phyloP scores from a whole-genome alignment of 1,140 invertebrate species.

The Probaryconus sp. region DNA sequence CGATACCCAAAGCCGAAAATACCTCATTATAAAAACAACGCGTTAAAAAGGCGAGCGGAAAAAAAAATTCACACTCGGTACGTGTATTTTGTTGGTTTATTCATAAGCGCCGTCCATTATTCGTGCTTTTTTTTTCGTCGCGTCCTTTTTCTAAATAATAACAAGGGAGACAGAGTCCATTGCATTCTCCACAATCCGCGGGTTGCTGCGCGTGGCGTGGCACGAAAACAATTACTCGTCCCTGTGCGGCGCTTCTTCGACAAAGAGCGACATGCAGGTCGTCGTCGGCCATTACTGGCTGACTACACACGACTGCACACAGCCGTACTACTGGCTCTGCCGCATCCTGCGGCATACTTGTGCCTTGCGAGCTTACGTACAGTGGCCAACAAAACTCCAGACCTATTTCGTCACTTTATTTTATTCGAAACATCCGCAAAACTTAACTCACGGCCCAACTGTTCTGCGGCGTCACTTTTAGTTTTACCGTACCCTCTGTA shows the following conservation, averaged over 20 bases:
- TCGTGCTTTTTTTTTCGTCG: conserved; percentile 2
- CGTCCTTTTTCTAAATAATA: conserved; percentile 33
- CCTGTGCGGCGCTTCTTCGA: conserved; percentile 23
- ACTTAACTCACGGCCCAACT: no score
- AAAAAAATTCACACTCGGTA: conserved; percentile 6
- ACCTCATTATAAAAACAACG: neutral
- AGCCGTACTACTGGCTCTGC: no score
- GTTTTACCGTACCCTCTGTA: no score
- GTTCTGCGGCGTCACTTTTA: no score
- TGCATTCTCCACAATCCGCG: conserved; percentile 31
- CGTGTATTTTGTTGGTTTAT: conserved; percentile 19
- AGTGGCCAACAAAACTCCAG: no score
- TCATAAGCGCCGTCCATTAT: conserved; percentile 8
- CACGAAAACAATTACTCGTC: conserved; percentile 37
- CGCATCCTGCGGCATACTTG: neutral
- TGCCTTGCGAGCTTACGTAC: no score
- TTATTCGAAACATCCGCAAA: no score
- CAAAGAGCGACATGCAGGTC: conserved; percentile 21
- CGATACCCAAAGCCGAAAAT: neutral
- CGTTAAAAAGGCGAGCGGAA: neutral
- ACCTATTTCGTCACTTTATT: no score
- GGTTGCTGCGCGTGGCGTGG: conserved; percentile 16
- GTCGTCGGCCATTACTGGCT: conserved; percentile 9
- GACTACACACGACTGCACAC: conserved; percentile 8
- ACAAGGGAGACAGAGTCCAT: conserved; percentile 29